phyloP scores from a whole-genome alignment of 2,888 invertebrate genomes.

The Allolobophora icterica region DNA sequence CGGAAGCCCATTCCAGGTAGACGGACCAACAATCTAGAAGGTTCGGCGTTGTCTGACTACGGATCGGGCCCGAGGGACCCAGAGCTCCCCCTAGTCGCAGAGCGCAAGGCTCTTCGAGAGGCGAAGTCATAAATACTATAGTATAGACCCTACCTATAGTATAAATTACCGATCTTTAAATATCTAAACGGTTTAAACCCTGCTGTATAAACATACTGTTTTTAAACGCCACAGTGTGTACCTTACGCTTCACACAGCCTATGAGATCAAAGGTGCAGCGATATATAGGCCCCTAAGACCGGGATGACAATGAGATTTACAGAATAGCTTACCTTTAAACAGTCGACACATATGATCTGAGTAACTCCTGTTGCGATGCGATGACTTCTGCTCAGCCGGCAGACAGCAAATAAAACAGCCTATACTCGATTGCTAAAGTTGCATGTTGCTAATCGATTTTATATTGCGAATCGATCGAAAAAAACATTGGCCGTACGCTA shows the following conservation, averaged over 20 bases:
- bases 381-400: background rate
- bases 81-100: too few species aligned
- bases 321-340: background rate
- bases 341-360: background rate
- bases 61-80: too few species aligned
- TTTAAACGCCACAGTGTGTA: background rate
- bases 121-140: too few species aligned
- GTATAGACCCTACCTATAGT: too few species aligned
- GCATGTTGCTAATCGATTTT: background rate
- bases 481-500: background rate
- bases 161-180: too few species aligned
- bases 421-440: background rate
- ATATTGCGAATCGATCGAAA: background rate
- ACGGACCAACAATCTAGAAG: too few species aligned
- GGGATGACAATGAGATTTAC: too few species aligned
- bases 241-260: background rate
- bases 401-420: background rate
- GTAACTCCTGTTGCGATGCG: background rate
- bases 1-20: too few species aligned
- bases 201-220: background rate
- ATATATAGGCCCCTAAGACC: background rate
- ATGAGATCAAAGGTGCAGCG: background rate
- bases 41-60: too few species aligned
- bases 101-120: too few species aligned
- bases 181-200: background rate